Evolutionary conservation across 2,113 vertebrate genomes (phyloP).

Genomic region (Grantiella picta): DNA sequence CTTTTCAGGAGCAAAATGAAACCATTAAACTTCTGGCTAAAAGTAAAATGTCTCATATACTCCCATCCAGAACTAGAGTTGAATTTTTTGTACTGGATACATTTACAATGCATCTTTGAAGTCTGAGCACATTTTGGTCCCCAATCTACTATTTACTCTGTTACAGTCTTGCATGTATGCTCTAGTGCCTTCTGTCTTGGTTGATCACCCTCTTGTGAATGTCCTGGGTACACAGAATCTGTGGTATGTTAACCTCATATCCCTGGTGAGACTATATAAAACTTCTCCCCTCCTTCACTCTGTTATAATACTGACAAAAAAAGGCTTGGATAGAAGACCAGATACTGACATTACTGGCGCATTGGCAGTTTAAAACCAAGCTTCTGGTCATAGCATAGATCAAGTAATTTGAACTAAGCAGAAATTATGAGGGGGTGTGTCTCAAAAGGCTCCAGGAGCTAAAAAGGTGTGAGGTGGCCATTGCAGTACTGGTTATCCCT

Average conservation of each 20-base stretch:
- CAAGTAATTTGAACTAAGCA: background rate
- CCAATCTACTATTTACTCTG: background rate
- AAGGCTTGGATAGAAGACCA: background rate
- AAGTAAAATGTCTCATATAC: background rate
- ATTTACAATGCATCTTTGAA: background rate
- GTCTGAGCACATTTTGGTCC: background rate
- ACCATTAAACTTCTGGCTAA: background rate
- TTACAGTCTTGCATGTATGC: rapidly evolving
- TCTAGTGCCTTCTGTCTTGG: background rate
- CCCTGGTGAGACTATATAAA: background rate
- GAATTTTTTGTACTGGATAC: background rate
- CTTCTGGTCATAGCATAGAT: background rate
- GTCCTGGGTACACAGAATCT: background rate
- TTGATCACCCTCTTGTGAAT: background rate
- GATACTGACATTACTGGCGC: background rate
- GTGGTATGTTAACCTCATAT: background rate
- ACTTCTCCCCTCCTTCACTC: background rate
- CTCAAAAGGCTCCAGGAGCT: background rate
- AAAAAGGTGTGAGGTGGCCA: background rate
- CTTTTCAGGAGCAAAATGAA: background rate
- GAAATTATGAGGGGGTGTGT: background rate
- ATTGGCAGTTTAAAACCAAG: background rate
- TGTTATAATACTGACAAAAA: background rate
- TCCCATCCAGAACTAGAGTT: background rate
- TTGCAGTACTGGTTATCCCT: background rate